Percentiles rank a stretch among this genome's conserved stretches.
phyloP scores from a whole-genome alignment of 2,888 invertebrate genomes.

The Aplocera efformata region DNA sequence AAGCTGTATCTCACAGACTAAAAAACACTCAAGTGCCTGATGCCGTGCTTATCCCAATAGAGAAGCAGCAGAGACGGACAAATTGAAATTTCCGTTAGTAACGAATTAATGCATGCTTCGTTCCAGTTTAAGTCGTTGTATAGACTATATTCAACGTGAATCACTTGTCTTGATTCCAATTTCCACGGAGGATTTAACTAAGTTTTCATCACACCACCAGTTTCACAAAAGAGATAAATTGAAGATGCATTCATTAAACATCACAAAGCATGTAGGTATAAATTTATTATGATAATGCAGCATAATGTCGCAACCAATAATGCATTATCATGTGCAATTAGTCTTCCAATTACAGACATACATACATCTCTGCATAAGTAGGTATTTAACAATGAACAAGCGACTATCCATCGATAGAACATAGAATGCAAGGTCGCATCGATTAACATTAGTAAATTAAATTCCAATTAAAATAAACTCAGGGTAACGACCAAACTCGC shows the following conservation, averaged over 20 bases:
- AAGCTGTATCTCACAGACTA: slow-evolving; percentile 20
- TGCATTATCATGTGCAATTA: not conserved
- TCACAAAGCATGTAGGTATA: no score
- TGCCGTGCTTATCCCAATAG: slow-evolving; percentile 54
- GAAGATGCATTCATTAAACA: no score
- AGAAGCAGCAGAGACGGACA: slow-evolving; percentile 45
- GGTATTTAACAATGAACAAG: slow-evolving; percentile 33
- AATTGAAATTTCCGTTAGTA: slow-evolving; percentile 70
- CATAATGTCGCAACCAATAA: no score
- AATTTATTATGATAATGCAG: no score
- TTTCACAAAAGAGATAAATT: no score
- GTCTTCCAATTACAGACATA: no score
- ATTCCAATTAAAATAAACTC: slow-evolving; percentile 2
- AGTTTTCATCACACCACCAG: no score
- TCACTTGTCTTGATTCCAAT: no score
- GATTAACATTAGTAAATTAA: slow-evolving; percentile 28
- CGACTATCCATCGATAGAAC: slow-evolving; percentile 34
- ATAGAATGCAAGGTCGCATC: slow-evolving; percentile 45
- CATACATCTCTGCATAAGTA: slow-evolving; percentile 12
- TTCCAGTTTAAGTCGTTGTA: slow-evolving; percentile 9
- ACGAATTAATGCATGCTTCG: slow-evolving; percentile 34
- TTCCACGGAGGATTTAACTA: no score
- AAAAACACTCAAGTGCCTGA: slow-evolving; percentile 56
- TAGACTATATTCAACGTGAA: not conserved
- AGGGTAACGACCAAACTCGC: slow-evolving; percentile 2